Base-by-base conservation (phyloP, 2,113 vertebrate genomes). In the Dicaeum eximium region DNA sequence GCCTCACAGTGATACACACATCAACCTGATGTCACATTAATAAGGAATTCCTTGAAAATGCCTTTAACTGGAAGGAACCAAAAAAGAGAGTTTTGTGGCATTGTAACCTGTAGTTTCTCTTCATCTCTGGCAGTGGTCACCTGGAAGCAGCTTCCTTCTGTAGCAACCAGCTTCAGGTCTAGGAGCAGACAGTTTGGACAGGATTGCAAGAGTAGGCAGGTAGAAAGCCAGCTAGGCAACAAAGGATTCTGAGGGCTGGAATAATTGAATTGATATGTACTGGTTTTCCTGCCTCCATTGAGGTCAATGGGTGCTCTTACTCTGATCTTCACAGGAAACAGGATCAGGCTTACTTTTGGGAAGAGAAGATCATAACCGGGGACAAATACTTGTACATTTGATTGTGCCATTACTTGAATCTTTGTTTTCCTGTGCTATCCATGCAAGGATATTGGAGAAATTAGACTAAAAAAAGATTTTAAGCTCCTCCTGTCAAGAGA, bases 1-100 rank as follows among this genome's bases (percentile, higher is more conserved):
- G 24, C 35, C 67, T 95, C 0, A 0, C 31, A 38, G 44, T 20
- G 54, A 51, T 50, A 25, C 0, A 4, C 16, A 24, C 1, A 0
- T 42, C 37, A 60, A 12, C 33, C 28, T 56, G 64, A 61, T 48
- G 48, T 33, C 79, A 65, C 33, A 37, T 80, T 82, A 82, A 71
- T 42, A 37, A 2, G 27, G 30, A 77, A 80, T 93, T 89, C 80
- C 47, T 82, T 87, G 58, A 71, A 71, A 87, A 87, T 18, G 10
- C 13, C 44, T 88, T 93, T 27, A 58, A 44, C 40, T 83, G 80
- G 27, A 87, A 88, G 21, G 35, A 81, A 83, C 61, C 28, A 47
- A 60, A 83, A 65, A 37, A 50, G 23, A 28, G 30, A 57, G 10
- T 78, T 93, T 85, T 78, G 44, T 86, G 35, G 50, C 19, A 57